phyloP scores from a whole-genome alignment of 2,113 vertebrate genomes.

The Talpa occidentalis region DNA sequence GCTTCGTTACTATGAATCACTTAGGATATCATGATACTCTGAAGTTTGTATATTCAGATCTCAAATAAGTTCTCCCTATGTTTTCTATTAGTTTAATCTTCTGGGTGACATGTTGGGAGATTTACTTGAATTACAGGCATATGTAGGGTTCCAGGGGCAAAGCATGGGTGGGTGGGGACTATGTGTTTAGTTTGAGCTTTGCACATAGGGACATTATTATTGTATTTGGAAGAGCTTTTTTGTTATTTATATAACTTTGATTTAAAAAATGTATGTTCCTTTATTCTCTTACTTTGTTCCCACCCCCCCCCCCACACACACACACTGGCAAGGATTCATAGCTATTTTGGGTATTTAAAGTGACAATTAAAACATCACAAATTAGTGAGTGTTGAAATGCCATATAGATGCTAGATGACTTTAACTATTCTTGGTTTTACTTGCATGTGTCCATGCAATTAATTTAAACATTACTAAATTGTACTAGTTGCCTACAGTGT shows the following conservation, averaged over 20 bases:
- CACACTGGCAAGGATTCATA: not conserved
- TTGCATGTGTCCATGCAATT: not conserved
- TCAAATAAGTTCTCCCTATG: not conserved
- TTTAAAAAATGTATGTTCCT: constrained; percentile 49
- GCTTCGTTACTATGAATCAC: not conserved
- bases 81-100: constrained; percentile 28
- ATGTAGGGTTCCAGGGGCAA: not conserved
- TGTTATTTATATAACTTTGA: constrained; percentile 54
- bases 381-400: constrained; percentile 11
- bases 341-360: constrained; percentile 17
- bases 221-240: constrained; percentile 11
- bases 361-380: constrained; percentile 33
- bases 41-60: not conserved
- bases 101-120: not conserved
- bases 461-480: not conserved
- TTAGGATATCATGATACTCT: not conserved
- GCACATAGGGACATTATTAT: not conserved
- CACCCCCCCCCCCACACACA: no score
- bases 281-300: constrained; percentile 39
- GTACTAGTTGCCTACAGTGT: not conserved
- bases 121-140: not conserved
- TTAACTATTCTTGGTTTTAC: not conserved
- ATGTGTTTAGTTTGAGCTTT: not conserved
- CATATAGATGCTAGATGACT: not conserved
- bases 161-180: not conserved